Evolutionary conservation across 2,113 vertebrate species (phyloP).

Genomic region (Heterotilapia buettikoferi): DNA sequence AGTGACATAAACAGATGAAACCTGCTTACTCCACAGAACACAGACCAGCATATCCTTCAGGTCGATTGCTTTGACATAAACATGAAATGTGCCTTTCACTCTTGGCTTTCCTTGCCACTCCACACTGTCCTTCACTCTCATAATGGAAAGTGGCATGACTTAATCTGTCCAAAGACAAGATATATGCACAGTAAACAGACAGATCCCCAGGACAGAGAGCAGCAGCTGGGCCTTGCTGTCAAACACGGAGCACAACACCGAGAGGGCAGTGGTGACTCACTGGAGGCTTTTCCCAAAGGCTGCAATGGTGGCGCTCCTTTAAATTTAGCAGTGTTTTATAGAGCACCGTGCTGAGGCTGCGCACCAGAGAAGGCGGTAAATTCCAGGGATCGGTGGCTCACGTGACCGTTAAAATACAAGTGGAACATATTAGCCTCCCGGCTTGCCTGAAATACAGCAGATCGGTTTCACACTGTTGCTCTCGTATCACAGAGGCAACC

Average conservation of each 20-base stretch:
- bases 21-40: not conserved
- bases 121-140: not conserved
- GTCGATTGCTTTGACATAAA: not conserved
- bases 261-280: constrained; percentile 1
- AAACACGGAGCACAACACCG: not conserved
- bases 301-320: constrained; percentile 20
- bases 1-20: not conserved
- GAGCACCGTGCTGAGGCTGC: not conserved
- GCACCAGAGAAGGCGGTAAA: not conserved
- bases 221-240: constrained; percentile 24
- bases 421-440: constrained; percentile 34
- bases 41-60: not conserved
- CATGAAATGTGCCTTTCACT: not conserved
- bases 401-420: constrained; percentile 23
- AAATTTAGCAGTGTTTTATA: constrained; percentile 38
- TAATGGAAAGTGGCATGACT: not conserved
- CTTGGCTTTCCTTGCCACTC: not conserved
- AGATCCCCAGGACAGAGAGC: not conserved
- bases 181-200: not conserved
- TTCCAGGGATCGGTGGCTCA: not conserved
- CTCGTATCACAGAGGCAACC: not conserved
- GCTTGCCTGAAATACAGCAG: constrained; percentile 32
- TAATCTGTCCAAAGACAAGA: not conserved
- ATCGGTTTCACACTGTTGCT: constrained; percentile 32
- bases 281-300: constrained; percentile 18